A percentile compares a stretch with the other conserved stretches of the same genome.
Conservation (phyloP, 1,140 invertebrate species). For the Caerostris darwini region DNA sequence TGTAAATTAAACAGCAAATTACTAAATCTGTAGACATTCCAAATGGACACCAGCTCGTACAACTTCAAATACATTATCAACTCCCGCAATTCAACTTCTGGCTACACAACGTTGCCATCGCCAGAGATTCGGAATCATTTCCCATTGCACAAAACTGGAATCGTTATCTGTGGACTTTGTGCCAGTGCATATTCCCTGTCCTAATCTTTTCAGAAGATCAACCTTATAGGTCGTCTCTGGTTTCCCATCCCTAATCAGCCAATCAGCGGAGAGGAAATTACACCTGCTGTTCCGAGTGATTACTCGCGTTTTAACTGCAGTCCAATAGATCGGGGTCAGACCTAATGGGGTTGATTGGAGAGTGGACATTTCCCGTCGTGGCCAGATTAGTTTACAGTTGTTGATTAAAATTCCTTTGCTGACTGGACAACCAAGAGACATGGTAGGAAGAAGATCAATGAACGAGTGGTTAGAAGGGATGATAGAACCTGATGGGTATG, state of each 20-base stretch:
- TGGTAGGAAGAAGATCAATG: neutral
- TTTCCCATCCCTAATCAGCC: constrained; percentile 46
- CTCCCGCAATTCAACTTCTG: too few species aligned
- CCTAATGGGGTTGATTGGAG: neutral
- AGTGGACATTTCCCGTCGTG: constrained; percentile 5
- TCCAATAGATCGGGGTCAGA: constrained; percentile 3
- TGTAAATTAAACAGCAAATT: too few species aligned
- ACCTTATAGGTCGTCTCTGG: constrained; percentile 18
- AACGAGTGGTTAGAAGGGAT: neutral
- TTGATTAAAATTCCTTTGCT: constrained; percentile 39
- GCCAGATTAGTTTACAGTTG: constrained; percentile 12
- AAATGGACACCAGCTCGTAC: too few species aligned
- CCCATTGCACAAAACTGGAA: too few species aligned
- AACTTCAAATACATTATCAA: too few species aligned
- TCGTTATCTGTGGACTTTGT: too few species aligned
- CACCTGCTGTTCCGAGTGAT: constrained; percentile 38
- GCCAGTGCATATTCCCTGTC: neutral
- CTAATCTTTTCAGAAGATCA: constrained; percentile 4
- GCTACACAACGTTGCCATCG: too few species aligned
- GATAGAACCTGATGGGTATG: too few species aligned
- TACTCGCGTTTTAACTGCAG: constrained; percentile 38
- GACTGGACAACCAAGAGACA: neutral
- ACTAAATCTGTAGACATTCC: too few species aligned
- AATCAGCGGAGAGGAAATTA: constrained; percentile 43
- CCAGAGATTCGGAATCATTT: too few species aligned